phyloP scores from a whole-genome alignment of 23 tunicate genomes.

The Styela plicata region DNA sequence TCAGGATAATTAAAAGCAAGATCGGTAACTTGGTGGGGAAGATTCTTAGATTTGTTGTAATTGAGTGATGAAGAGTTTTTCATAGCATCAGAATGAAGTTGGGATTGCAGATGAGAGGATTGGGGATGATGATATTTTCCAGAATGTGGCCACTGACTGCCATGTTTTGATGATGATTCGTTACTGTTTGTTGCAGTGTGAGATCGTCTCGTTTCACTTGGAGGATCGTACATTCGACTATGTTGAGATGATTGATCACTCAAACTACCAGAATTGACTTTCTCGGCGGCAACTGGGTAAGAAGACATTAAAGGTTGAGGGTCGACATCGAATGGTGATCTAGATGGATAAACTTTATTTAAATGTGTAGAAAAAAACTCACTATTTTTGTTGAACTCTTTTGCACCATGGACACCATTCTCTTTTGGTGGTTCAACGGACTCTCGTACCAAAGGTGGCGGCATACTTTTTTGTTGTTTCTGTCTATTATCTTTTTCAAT shows the following conservation, averaged over 20 bases:
- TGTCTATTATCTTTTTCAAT: neutral
- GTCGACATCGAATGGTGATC: neutral
- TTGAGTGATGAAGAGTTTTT: neutral
- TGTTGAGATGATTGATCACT: neutral
- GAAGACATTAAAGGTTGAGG: neutral
- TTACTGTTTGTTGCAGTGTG: neutral
- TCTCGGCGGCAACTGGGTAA: neutral
- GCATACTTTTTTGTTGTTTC: neutral
- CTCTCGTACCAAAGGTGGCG: neutral
- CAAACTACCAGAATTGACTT: neutral
- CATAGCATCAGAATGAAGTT: neutral
- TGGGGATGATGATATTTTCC: neutral
- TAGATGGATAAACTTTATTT: neutral
- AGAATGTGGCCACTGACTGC: neutral
- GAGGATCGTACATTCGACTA: neutral
- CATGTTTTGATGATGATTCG: neutral
- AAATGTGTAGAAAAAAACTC: neutral
- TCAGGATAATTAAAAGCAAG: slow-evolving; percentile 30
- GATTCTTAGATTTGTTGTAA: neutral
- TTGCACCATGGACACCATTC: neutral
- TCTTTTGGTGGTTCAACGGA: neutral
- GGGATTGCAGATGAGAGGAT: neutral
- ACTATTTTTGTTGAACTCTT: neutral
- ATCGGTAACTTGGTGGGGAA: neutral
- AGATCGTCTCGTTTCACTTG: neutral